Evolutionary conservation across 2,113 vertebrate genomes (phyloP).

Genomic region (Ondatra zibethicus): DNA sequence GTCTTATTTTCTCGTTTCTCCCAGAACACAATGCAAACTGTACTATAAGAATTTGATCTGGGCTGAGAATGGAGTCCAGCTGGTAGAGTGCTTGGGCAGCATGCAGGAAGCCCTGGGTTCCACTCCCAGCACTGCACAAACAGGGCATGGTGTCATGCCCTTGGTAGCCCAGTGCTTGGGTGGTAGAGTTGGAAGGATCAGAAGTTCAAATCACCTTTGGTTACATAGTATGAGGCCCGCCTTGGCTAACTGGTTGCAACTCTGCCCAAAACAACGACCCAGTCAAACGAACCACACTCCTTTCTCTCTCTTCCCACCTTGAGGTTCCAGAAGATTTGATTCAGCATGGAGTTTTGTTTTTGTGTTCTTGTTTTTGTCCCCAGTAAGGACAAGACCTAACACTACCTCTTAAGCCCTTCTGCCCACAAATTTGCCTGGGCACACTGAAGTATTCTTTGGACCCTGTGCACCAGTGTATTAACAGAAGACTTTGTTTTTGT

Average conservation of each 20-base stretch:
- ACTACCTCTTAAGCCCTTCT: conserved; percentile 38
- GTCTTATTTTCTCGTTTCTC: not conserved
- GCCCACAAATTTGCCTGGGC: conserved; percentile 55
- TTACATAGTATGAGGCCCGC: not conserved
- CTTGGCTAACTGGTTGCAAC: not conserved
- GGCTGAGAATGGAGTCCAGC: not conserved
- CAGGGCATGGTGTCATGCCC: no score
- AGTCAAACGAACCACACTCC: not conserved
- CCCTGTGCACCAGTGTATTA: not conserved
- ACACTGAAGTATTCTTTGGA: conserved; percentile 50
- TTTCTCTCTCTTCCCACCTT: not conserved
- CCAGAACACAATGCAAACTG: not conserved
- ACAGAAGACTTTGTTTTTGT: conserved; percentile 24
- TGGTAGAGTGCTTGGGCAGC: not conserved
- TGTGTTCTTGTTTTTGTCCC: conserved; percentile 56
- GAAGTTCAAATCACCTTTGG: not conserved
- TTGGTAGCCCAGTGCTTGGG: not conserved
- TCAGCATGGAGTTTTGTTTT: conserved; percentile 27
- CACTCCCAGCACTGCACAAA: not conserved
- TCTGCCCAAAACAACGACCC: not conserved
- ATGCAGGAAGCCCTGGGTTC: not conserved
- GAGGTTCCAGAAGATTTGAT: not conserved
- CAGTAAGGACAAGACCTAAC: not conserved
- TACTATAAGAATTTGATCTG: not conserved
- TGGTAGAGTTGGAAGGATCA: not conserved